phyloP scores from a whole-genome alignment of 2,797 vertebrate species.

The Alca torda region DNA sequence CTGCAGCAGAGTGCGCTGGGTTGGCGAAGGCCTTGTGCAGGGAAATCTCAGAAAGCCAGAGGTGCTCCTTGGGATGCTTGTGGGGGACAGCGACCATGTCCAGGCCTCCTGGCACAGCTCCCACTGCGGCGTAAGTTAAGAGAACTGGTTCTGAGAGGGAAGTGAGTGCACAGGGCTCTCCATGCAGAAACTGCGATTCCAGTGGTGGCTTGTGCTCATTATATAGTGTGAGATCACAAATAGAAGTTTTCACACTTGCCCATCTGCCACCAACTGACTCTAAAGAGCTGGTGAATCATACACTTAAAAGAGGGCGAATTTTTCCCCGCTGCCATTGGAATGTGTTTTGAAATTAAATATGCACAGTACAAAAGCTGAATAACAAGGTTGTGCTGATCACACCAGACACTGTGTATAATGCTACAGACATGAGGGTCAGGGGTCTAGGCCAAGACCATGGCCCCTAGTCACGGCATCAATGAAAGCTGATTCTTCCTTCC shows the following conservation, averaged over 20 bases:
- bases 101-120: background rate
- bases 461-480: conserved; percentile 62
- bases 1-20: background rate
- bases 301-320: conserved; percentile 66
- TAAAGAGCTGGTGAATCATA: conserved; percentile 72
- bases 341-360: conserved; percentile 70
- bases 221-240: conserved; percentile 74
- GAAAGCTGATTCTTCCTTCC: conserved; percentile 42
- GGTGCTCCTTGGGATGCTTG: background rate
- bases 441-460: conserved; percentile 44
- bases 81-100: background rate
- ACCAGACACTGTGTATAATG: conserved; percentile 67
- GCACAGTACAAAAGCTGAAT: conserved; percentile 68
- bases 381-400: conserved; percentile 29
- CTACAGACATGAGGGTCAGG: conserved; percentile 57
- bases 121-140: background rate
- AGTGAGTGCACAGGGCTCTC: background rate
- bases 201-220: conserved; percentile 57
- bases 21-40: background rate
- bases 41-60: background rate
- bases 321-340: conserved; percentile 57
- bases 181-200: conserved; percentile 45
- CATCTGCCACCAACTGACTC: conserved; percentile 78
- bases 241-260: conserved; percentile 77
- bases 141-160: background rate